Conservation (phyloP, 92 coral and sea anemone genomes). For the Siderastrea siderea region DNA sequence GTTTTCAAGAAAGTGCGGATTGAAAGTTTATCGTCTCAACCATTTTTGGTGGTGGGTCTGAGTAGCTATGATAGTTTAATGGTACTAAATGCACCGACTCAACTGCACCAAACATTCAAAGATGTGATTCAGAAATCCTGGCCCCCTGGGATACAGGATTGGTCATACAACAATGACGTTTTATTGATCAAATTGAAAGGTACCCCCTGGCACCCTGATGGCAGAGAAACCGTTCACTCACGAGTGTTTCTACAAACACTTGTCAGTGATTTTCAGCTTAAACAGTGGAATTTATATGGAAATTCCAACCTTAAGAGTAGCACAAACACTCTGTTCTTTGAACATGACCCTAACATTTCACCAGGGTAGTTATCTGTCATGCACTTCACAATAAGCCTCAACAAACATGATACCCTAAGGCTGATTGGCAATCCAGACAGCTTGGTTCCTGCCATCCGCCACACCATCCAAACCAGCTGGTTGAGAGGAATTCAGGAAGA, state of each 20-base stretch:
- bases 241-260: constrained; percentile 56
- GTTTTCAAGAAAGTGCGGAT: constrained; percentile 51
- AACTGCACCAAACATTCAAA: constrained; percentile 52
- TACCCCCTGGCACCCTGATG: constrained; percentile 65
- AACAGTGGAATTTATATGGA: constrained; percentile 50
- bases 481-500: constrained; percentile 65
- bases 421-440: constrained; percentile 55
- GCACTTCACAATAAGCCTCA: constrained; percentile 65
- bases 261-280: constrained; percentile 39
- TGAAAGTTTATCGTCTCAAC: constrained; percentile 27
- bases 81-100: constrained; percentile 61
- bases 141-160: constrained; percentile 65
- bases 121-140: constrained; percentile 47
- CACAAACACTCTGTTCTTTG: constrained; percentile 64
- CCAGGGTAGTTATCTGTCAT: constrained; percentile 8
- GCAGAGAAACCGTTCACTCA: constrained; percentile 54
- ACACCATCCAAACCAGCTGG: constrained; percentile 62
- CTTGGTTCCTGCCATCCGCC: constrained; percentile 52
- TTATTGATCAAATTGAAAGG: constrained; percentile 61
- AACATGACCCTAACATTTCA: constrained; percentile 44
- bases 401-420: constrained; percentile 56
- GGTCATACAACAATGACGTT: constrained; percentile 37
- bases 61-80: constrained; percentile 69
- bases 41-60: constrained; percentile 68
- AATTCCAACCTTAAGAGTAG: constrained; percentile 33